Base-by-base conservation (phyloP, 2,888 invertebrate genomes). In the Chrysodeixis includens region DNA sequence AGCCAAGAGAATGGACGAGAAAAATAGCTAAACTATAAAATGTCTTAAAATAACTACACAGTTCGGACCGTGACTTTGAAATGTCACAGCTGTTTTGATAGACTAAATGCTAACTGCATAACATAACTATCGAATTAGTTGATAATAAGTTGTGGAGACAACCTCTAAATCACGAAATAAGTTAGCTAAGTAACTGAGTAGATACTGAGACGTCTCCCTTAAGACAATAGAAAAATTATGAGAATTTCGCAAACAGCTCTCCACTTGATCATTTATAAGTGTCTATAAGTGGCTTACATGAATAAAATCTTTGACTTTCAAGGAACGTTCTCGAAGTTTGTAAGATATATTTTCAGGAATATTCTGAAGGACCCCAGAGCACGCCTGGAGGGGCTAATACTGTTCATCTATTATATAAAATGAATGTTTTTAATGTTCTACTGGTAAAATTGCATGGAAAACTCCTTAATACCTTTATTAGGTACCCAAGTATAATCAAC, bases 221-320 rank as follows among this genome's bases (percentile, higher is more conserved):
- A 40, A 40, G n/a, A 40, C 40, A 40, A 40, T 40, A n/a, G 40
- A 40, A 40, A 40, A 40, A 40, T 40, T 40, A 40, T 40, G n/a
- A 40, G 40, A 40, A 40, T 40, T n/a, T 40, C n/a, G 6, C 40
- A 6, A 40, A 40, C 40, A n/a, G 40, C 40, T n/a, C 40, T 40
- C 40, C n/a, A 40, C n/a, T 40, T 40, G 40, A 40, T 40, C 40
- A 40, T 40, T 40, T 40, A 40, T 40, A 40, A 40, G 40, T 40
- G 40, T 40, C 40, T 40, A n/a, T 40, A 40, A 40, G 40, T 40
- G 40, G 40, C 40, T 40, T 40, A 40, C 40, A 40, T 40, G 40
- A 40, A 40, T 40, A 40, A 40, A 40, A 40, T 40, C 40, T 40
- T 40, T n/a, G 40, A n/a, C n/a, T 40, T 40, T 40, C 40, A n/a